phyloP scores from a whole-genome alignment of 2,113 vertebrate genomes.

The Phainopepla nitens region DNA sequence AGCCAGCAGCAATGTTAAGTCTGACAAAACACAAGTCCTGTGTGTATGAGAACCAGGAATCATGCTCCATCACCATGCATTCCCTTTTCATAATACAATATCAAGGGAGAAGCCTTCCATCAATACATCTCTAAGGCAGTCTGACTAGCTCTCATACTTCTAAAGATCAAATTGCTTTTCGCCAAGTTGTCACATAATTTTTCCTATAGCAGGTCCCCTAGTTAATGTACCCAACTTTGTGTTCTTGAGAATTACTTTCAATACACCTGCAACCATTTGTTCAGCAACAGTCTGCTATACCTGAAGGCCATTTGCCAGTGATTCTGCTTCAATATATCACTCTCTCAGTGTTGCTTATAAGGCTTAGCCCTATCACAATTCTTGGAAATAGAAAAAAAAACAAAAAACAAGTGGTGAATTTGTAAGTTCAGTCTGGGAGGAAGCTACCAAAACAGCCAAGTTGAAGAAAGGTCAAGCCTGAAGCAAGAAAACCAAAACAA shows the following conservation, averaged over 20 bases:
- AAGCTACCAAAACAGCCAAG: neutral
- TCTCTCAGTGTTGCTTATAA: neutral
- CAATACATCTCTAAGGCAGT: neutral
- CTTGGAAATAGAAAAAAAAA: rapidly evolving
- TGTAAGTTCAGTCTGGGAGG: rapidly evolving
- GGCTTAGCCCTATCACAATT: neutral
- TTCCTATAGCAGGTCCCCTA: neutral
- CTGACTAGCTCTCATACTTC: neutral
- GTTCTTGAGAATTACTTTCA: neutral
- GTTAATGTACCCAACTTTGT: neutral
- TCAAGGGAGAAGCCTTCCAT: neutral
- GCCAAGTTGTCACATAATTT: neutral
- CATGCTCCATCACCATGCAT: rapidly evolving
- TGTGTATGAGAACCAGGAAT: rapidly evolving
- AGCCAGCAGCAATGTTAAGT: neutral
- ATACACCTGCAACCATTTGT: neutral
- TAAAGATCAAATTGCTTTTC: neutral
- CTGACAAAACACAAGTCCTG: neutral
- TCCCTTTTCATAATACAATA: neutral
- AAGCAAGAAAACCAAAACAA: neutral
- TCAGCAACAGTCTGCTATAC: neutral
- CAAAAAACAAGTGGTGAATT: rapidly evolving
- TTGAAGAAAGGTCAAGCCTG: neutral
- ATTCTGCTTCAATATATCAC: neutral
- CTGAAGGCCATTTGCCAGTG: neutral